Evolutionary conservation across 2,797 vertebrate species (phyloP).

Genomic region (Scyliorhinus canicula): DNA sequence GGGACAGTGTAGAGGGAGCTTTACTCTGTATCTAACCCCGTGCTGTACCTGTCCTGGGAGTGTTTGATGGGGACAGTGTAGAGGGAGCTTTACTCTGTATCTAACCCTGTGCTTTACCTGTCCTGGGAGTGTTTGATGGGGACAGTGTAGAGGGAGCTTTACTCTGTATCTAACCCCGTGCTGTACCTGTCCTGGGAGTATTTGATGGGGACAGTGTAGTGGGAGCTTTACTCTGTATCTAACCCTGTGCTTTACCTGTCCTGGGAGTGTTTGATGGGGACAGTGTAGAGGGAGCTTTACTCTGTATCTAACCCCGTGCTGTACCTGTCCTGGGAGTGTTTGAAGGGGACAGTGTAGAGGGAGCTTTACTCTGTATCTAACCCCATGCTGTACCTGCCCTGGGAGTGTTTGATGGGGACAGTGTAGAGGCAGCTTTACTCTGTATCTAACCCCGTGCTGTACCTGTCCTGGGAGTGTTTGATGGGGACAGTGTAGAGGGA

Average conservation of each 20-base stretch:
- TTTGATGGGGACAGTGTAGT: neutral
- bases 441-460: neutral
- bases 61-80: too few species aligned
- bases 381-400: neutral
- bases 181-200: neutral
- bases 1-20: neutral
- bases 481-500: neutral
- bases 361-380: too few species aligned
- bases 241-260: neutral
- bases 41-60: neutral
- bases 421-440: neutral
- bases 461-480: neutral
- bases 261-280: too few species aligned
- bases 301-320: neutral
- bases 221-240: neutral
- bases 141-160: neutral
- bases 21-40: neutral
- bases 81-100: too few species aligned
- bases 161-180: constrained; percentile 17
- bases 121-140: neutral
- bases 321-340: neutral
- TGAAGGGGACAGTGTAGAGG: too few species aligned
- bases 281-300: neutral
- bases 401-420: neutral
- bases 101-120: too few species aligned